phyloP scores from a whole-genome alignment of 2,113 vertebrate genomes.

The Taurulus bubalis region DNA sequence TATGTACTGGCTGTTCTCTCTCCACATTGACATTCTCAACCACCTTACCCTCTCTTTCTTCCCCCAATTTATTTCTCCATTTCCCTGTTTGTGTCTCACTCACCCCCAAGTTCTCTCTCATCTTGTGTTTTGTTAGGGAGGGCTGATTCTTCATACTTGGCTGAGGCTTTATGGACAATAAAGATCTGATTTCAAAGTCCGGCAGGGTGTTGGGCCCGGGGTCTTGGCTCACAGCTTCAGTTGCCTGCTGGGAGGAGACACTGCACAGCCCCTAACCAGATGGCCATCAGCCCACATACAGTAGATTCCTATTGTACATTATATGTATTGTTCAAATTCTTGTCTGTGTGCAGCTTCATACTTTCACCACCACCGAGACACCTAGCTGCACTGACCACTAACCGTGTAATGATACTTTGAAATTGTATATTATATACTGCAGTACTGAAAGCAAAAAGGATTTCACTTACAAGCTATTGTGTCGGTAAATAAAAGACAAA shows the following conservation, averaged over 20 bases:
- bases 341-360: constrained; percentile 4
- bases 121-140: constrained; percentile 85
- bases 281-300: constrained; percentile 73
- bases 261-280: constrained; percentile 78
- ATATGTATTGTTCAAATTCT: constrained; percentile 51
- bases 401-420: background rate
- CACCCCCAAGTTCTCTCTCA: constrained; percentile 36
- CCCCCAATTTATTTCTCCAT: constrained; percentile 3
- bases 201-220: constrained; percentile 87
- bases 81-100: constrained; percentile 29
- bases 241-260: constrained; percentile 79
- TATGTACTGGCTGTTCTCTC: constrained; percentile 39
- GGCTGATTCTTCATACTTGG: constrained; percentile 87
- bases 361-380: background rate
- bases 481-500: background rate
- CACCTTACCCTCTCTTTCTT: constrained; percentile 46
- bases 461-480: background rate
- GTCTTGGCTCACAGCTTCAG: constrained; percentile 83
- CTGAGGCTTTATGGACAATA: constrained; percentile 87
- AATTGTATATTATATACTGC: background rate
- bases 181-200: constrained; percentile 90
- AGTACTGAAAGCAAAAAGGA: background rate
- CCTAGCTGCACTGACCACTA: background rate
- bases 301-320: constrained; percentile 63
- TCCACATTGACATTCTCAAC: constrained; percentile 7